Base-by-base conservation (phyloP, 1,140 invertebrate genomes). In the Pectinophora gossypiella region DNA sequence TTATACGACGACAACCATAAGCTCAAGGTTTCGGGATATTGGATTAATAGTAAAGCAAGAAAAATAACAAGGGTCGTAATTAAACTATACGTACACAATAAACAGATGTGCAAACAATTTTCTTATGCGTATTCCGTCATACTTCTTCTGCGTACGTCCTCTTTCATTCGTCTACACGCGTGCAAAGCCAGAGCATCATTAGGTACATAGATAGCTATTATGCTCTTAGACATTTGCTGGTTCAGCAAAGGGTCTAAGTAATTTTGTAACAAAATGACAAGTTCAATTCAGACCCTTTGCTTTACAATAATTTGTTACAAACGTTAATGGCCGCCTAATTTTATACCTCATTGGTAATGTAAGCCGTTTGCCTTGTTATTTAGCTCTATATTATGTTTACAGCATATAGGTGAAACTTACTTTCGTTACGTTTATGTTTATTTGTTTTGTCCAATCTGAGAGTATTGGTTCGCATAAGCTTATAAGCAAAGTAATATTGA, bases 91-190 rank as follows among this genome's bases (percentile, higher is more conserved):
- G 66, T 68, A 54, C 45, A 59, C 15, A 44, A 68, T 67, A 61
- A 84, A 86, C 83, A 86, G 83, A 81, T 86, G 83, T 86, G 83
- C 83, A 86, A 86, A 86, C 83, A 86, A 81, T 86, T 86, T 86
- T 85, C 81, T 80, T 75, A 78, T 70, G 62, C 55, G 58, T 68
- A 61, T 59, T 48, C 59, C 59, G 56, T 62, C 68, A 58, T 56
- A 66, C 54, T 56, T 56, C 61, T 51, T 69, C 61, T 48, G 38
- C 51, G 58, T 64, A 70, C 66, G 59, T 64, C 61, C 60, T 54
- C 70, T 75, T 65, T 68, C 65, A 73, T 66, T 65, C 72, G 52
- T 67, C 59, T 56, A 57, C 64, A 59, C 36, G 63, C 67, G 65
- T 68, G 69, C 67, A 64, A 68, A 71, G 63, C 67, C 65, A 61